Evolutionary conservation across 1,140 invertebrate genomes (phyloP), one percentile per base, ranked within the genome.

Genomic region (Uloborus diversus): DNA sequence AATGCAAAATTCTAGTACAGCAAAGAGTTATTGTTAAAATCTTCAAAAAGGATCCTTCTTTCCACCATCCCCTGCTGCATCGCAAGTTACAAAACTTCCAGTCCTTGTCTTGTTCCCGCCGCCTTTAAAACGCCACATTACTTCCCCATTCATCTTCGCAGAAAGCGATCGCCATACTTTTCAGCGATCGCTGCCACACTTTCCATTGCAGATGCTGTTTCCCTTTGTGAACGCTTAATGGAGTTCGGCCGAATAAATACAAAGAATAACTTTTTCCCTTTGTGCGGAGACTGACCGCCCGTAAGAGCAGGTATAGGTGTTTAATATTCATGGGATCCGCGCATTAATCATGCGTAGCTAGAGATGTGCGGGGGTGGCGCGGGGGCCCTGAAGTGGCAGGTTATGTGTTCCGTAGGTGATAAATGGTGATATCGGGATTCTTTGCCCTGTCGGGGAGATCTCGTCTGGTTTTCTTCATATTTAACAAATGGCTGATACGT

Each of bases 271-370:
- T 17, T 68, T 68, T 47, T 23, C 20, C n/a, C 30, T 68, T 49
- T 68, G 4, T 68, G 28, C 27, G 20, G 17, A 7, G 59, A 75
- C 70, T 75, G 70, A 75, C 70, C 70, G 59, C 33, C 28, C 57
- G 23, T 28, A 51, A 75, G 51, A 59, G 70, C 70, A 64, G 47
- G 70, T 71, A 71, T 57, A 59, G 70, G 57, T 62, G 70, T 62
- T 75, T 75, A 75, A 75, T 75, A 75, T 75, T 62, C 70, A 62
- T 75, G 70, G 70, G 35, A 30, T 33, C 17, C 64, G 27, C 70
- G 59, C 42, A 75, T 75, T 75, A 75, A 75, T 75, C 70, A 75
- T 61, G 70, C 17, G 7, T 27, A 27, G 27, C 27, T 59, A 27
- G 11, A 32, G 32, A 27, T 23, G 28, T 27, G 27, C 53, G 5